Evolutionary conservation across 2,888 invertebrate genomes (phyloP).

Genomic region (Nomada lathburiana): DNA sequence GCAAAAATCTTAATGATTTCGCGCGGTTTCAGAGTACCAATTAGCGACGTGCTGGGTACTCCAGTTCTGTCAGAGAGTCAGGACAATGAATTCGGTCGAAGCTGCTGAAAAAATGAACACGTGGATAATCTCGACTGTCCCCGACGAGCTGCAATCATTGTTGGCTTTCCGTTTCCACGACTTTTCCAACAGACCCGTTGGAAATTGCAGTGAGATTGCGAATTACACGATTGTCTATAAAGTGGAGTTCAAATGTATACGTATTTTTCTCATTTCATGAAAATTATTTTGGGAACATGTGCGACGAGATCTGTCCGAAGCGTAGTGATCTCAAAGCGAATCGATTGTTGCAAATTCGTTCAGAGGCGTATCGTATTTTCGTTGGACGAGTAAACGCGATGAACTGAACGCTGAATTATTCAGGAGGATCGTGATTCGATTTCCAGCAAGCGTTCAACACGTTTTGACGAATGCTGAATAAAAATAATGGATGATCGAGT

Average conservation of each 20-base stretch:
- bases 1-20: constrained; percentile 10
- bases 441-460: not conserved
- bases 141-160: not conserved
- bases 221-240: not conserved
- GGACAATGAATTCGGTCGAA: constrained; percentile 15
- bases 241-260: too few relatives aligned
- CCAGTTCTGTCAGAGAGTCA: not conserved
- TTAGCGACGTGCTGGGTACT: constrained; percentile 31
- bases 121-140: not conserved
- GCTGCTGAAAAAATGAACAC: not conserved
- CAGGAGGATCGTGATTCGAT: not conserved
- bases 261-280: too few relatives aligned
- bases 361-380: not conserved
- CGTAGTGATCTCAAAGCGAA: not conserved
- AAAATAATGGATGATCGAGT: too few relatives aligned
- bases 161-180: not conserved
- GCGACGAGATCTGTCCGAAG: not conserved
- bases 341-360: not conserved
- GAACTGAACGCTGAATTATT: constrained; percentile 17
- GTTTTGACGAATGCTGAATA: not conserved
- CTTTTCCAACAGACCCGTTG: too few relatives aligned
- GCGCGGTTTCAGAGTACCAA: constrained; percentile 42
- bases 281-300: not conserved
- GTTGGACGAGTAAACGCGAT: not conserved
- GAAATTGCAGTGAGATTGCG: not conserved